Evolutionary conservation across 1,140 invertebrate species (phyloP), one percentile per base, ranked within the genome.

Genomic region (Sminthurides bifidus): DNA sequence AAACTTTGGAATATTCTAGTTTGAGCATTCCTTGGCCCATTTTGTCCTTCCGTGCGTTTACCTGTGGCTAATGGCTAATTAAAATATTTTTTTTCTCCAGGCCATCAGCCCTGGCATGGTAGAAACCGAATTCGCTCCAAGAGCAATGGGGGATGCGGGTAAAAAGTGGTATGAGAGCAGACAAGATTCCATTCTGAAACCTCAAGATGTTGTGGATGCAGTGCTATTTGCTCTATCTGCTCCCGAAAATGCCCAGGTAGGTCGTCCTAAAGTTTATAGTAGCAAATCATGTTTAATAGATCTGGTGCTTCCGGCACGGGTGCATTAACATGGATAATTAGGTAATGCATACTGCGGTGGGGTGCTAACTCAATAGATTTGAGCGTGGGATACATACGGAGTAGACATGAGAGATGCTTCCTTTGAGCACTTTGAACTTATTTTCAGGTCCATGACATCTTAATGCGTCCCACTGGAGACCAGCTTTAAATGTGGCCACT

Each of bases 201-300:
- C 72, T 0, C 67, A 72, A 58, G 77, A 79, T 67, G 70, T 79
- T 50, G 72, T 74, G 23, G 68, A 75, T 65, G 74, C 71, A 14
- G 66, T 78, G 2, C 54, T 79, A 0, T 82, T 79, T 64, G 74
- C 73, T 1, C 64, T 84, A 14, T 69, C 71, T 0, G 77, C 78
- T 1, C 79, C 81, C 0, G 65, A 73, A 1, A 69, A 76, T 55
- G 79, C 82, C 5, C 79, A 82, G 69, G 81, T 83, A 68, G 69
- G n/a, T n/a, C 52, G 26, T 52, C 41, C 14, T 26, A 23, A 19
- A 23, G 10, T 33, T 12, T n/a, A 40, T 40, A 14, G 6, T 40
- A 40, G 8, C 15, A 35, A 52, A 43, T n/a, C 40, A 19, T 43
- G 21, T 12, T 43, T 12, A n/a, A 19, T n/a, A 10, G n/a, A n/a